Conservation (phyloP, 2,888 invertebrate genomes). For the Odontothrips loti region DNA sequence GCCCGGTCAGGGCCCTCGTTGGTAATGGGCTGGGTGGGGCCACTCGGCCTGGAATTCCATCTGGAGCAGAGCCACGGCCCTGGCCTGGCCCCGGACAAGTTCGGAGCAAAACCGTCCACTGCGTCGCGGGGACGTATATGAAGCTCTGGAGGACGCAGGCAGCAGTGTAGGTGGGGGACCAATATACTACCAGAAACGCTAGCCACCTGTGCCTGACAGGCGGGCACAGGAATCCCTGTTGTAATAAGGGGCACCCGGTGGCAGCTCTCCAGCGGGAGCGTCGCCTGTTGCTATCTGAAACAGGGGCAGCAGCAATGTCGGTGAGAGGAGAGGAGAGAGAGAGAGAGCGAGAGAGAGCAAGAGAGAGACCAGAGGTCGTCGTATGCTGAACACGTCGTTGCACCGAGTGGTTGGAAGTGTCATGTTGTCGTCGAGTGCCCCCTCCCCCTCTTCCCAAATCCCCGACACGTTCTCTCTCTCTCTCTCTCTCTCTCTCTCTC, state of each 20-base stretch:
- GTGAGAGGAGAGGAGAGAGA: slow-evolving; percentile 10
- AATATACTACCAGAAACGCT: no score
- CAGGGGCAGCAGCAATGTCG: slow-evolving; percentile 4
- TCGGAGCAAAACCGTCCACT: no score
- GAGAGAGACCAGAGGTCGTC: background rate
- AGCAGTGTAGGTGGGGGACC: no score
- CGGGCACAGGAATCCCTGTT: no score
- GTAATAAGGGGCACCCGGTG: background rate
- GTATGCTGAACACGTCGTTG: background rate
- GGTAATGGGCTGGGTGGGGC: no score
- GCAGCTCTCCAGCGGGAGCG: background rate
- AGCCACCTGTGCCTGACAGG: no score
- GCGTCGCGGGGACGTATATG: no score
- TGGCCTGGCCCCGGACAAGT: no score
- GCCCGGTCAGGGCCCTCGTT: no score
- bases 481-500: slow-evolving; percentile 26
- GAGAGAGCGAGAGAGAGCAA: slow-evolving; percentile 17
- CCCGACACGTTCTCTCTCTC: background rate
- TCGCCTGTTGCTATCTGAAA: background rate
- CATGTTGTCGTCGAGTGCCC: background rate
- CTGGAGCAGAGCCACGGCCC: no score
- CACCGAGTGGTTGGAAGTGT: background rate
- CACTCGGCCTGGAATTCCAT: no score
- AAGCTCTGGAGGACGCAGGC: no score
- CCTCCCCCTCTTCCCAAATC: background rate